Evolutionary conservation across 1,140 invertebrate genomes (phyloP), one percentile per base, ranked within the genome.

Genomic region (Centruroides vittatus): DNA sequence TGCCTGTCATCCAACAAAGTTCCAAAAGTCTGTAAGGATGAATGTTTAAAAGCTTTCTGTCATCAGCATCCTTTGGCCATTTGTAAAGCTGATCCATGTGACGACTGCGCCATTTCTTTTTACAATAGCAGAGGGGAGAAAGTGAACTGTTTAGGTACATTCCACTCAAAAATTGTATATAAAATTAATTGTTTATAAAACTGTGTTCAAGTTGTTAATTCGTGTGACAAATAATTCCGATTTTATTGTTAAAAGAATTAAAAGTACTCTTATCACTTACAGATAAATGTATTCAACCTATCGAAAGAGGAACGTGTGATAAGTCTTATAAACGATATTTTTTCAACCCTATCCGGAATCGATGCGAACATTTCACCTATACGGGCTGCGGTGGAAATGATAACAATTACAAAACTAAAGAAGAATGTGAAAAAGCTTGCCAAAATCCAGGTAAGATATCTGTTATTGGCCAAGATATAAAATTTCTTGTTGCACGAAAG

Each of bases 311-410:
- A 9, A 55, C 35, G 10, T 76, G 74, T 58, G 62, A 68, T 9
- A 73, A 69, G 36, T 68, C 63, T 12, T 67, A 77, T 46, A 68
- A 63, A 35, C 68, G 78, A n/a, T 82, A 72, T 68, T 78, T 73
- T 68, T 82, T 74, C 70, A 75, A 80, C 65, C 35, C 67, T 6
- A 63, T 66, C 10, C 65, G 67, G 36, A 67, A 69, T 12, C 48
- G 66, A 54, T 82, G 81, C 67, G 70, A 77, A 61, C 67, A 73
- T 58, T 82, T 81, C 69, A 70, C 72, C 41, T 82, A 78, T 67
- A 78, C 79, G 13, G 80, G 80, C 47, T 82, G 81, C 64, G 69
- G 69, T n/a, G 80, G 78, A 54, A 81, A 79, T 68, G 71, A 74
- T 23, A 82, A 82, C 70, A 81, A 80, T 66, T 82, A 82, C 64